Base-by-base conservation (phyloP, 2,888 invertebrate genomes). In the Agelastica alni region DNA sequence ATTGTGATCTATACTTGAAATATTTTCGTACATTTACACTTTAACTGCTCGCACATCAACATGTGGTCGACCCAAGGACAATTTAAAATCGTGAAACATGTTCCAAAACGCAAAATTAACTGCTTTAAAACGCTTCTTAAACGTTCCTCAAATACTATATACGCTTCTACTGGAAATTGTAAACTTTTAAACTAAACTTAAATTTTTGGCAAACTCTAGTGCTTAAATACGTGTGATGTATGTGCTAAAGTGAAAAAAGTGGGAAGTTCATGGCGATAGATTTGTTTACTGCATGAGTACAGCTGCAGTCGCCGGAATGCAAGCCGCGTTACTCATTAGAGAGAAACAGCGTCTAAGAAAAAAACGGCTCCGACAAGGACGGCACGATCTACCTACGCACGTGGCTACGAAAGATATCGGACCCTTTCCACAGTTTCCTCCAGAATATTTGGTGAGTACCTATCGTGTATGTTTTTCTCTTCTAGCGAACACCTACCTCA, bases 301-400 rank as follows among this genome's bases (percentile, higher is more conserved):
- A 70, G 77, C 77, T 61, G 77, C 73, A 53, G 73, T 75, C 80
- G 86, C 85, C 83, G 86, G 87, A 77, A 92, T 92, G 91, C 92
- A 92, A 86, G 92, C 92, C 83, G 92, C 92, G 83, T 86, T 92
- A 83, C 89, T 91, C 85, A 86, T 92, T 82, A 87, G 91, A 84
- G 85, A 89, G 80, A 91, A 91, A 84, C 90, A 91, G 84, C 87
- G 90, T 82, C 88, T 90, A 80, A 82, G 86, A 74, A 85, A 86
- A 82, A 89, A 89, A 85, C 87, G 87, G 78, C 84, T 86, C 74
- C 81, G 85, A 54, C 82, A 85, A 80, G 88, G 89, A 72, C 85
- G 88, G 76, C 80, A 83, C 73, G 91, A 91, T 75, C 81, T 92
- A 75, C 91, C 92, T 70, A 90, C 89, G 79, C 91, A 92, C 83